phyloP scores from a whole-genome alignment of 2,888 invertebrate genomes.

The Eudemis profundana region DNA sequence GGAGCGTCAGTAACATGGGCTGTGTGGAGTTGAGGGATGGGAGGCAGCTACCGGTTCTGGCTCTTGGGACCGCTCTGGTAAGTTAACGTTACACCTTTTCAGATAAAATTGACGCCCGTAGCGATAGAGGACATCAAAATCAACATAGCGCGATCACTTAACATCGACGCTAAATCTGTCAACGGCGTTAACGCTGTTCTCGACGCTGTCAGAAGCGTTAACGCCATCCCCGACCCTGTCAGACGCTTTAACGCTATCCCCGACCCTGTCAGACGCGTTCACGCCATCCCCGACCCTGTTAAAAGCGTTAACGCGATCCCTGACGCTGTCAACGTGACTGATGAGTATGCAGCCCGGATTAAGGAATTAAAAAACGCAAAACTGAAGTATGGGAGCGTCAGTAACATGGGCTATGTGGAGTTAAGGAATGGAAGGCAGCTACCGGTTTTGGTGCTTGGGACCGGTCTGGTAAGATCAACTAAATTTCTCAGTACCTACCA shows the following conservation, averaged over 20 bases:
- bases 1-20: conserved; percentile 52
- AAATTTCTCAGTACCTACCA: too few relatives aligned
- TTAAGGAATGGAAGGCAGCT: conserved; percentile 61
- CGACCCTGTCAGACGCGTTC: neutral
- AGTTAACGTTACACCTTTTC: conserved; percentile 47
- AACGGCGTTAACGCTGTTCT: too few relatives aligned
- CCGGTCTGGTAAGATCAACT: conserved; percentile 66
- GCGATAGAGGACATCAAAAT: conserved; percentile 41
- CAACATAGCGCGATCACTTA: neutral
- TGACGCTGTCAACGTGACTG: conserved; percentile 30
- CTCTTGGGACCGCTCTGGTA: conserved; percentile 73
- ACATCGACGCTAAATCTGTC: conserved; percentile 10
- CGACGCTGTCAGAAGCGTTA: neutral
- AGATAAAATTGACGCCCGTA: conserved; percentile 56
- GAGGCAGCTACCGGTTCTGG: conserved; percentile 62
- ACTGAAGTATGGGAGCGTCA: conserved; percentile 53
- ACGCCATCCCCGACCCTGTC: neutral
- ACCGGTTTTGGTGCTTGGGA: conserved; percentile 68
- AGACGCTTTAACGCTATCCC: conserved; percentile 8
- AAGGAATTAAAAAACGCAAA: conserved; percentile 58
- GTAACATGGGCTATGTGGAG: conserved; percentile 54
- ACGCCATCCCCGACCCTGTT: too few relatives aligned
- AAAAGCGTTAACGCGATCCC: neutral
- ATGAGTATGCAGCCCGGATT: conserved; percentile 54
- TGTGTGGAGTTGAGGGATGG: conserved; percentile 59